Percentiles rank a stretch among this genome's conserved stretches.
Conservation (phyloP, 2,888 invertebrate species). For the Tholera decimalis region DNA sequence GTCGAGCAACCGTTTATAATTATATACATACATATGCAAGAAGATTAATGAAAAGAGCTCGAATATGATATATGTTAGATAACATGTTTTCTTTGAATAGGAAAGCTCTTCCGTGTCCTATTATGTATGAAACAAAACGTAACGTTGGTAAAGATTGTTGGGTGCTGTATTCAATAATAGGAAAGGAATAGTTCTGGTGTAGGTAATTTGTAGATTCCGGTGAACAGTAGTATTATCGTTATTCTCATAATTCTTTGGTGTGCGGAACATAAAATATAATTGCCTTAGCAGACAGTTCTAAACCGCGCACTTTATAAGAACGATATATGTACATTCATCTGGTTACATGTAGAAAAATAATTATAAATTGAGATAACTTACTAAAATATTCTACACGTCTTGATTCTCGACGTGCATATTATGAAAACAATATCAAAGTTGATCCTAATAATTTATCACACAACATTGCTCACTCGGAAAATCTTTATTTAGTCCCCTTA, state of each 20-base stretch:
- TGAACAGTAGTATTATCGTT: conserved; percentile 36
- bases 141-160: conserved; percentile 9
- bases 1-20: conserved; percentile 49
- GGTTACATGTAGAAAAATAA: too few species aligned
- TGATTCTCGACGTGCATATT: not conserved
- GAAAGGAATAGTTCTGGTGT: conserved; percentile 14
- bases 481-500: too few species aligned
- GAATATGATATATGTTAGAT: conserved; percentile 1
- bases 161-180: conserved; percentile 33
- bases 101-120: conserved; percentile 33
- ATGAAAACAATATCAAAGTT: not conserved
- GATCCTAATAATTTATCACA: too few species aligned
- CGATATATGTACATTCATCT: too few species aligned
- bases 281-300: conserved; percentile 25
- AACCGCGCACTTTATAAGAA: conserved; percentile 2
- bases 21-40: conserved; percentile 16
- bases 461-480: too few species aligned
- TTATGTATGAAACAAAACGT: conserved; percentile 52
- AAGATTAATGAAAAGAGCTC: conserved; percentile 30
- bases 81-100: conserved; percentile 17
- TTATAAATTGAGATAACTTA: too few species aligned
- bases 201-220: conserved; percentile 56
- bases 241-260: conserved; percentile 40
- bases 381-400: too few species aligned
- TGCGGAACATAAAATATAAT: conserved; percentile 31